Evolutionary conservation across 2,888 invertebrate genomes (phyloP).

Genomic region (Anoplius nigerrimus): DNA sequence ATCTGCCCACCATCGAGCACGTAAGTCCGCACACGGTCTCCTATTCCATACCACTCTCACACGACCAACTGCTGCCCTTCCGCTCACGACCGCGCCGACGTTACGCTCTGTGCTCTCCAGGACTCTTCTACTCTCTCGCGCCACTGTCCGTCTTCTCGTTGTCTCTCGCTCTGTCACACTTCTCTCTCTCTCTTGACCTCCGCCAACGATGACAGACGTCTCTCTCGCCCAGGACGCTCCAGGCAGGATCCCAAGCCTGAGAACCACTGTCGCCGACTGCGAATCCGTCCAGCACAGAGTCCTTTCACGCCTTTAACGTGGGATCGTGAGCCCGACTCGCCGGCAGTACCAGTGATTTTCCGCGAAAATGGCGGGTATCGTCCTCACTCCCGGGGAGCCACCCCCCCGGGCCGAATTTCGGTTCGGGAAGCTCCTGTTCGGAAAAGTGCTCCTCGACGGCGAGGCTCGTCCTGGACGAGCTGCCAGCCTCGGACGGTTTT

Average conservation of each 20-base stretch:
- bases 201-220: slow-evolving; percentile 4
- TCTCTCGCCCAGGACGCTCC: not conserved
- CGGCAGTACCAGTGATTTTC: slow-evolving; percentile 45
- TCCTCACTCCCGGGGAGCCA: not conserved
- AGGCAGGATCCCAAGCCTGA: too few relatives aligned
- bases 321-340: slow-evolving; percentile 14
- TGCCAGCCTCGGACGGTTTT: too few relatives aligned
- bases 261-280: too few relatives aligned
- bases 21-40: slow-evolving; percentile 62
- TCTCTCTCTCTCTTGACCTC: not conserved
- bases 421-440: too few relatives aligned
- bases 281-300: too few relatives aligned
- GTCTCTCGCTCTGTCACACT: too few relatives aligned
- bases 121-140: too few relatives aligned
- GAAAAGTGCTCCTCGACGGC: too few relatives aligned
- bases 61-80: slow-evolving; percentile 15
- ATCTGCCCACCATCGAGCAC: slow-evolving; percentile 72
- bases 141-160: too few relatives aligned
- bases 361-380: slow-evolving; percentile 54
- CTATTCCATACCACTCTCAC: slow-evolving; percentile 7
- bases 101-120: too few relatives aligned
- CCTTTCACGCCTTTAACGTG: slow-evolving; percentile 4
- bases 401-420: not conserved
- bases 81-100: slow-evolving; percentile 1
- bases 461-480: too few relatives aligned